phyloP scores from a whole-genome alignment of 2,113 vertebrate species.

The Pavo muticus region DNA sequence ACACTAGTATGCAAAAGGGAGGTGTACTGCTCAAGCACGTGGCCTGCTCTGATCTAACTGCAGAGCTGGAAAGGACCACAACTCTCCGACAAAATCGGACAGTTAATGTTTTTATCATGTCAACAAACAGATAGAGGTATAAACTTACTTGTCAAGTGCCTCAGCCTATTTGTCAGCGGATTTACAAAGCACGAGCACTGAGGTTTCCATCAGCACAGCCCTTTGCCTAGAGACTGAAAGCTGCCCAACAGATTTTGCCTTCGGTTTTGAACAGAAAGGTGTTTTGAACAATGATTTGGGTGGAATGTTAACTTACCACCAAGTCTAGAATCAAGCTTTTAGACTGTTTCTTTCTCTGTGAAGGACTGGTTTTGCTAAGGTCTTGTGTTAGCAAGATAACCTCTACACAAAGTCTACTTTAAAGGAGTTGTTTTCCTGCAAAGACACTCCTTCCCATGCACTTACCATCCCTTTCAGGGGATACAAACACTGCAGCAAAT shows the following conservation, averaged over 20 bases:
- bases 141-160: not conserved
- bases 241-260: not conserved
- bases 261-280: not conserved
- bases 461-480: not conserved
- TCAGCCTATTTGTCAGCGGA: not conserved
- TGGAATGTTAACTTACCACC: not conserved
- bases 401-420: not conserved
- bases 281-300: not conserved
- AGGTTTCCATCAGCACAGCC: accelerated
- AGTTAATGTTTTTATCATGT: not conserved
- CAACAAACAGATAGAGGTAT: not conserved
- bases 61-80: not conserved
- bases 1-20: not conserved
- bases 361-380: not conserved
- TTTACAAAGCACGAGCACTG: not conserved
- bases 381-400: not conserved
- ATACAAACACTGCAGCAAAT: not conserved
- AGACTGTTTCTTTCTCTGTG: not conserved
- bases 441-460: not conserved
- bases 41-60: not conserved
- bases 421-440: not conserved
- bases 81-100: not conserved
- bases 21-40: not conserved
- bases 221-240: not conserved
- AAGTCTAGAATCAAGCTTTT: not conserved